Conservation (phyloP, 1,140 invertebrate genomes). For the Venustaconcha ellipsiformis region DNA sequence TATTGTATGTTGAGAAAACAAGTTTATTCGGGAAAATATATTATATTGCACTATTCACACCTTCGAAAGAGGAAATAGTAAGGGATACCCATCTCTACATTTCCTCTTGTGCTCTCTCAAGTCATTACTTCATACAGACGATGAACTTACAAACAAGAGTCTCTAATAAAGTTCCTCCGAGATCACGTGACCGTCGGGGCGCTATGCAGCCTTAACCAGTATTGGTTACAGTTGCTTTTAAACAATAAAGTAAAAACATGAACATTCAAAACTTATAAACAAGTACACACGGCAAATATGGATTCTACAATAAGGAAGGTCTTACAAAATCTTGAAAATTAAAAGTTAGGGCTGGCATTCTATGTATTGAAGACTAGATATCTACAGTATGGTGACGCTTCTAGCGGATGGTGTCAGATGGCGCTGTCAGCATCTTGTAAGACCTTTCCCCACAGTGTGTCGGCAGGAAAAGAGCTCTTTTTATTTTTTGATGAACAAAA, state of each 20-base stretch:
- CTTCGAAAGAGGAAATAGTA: constrained; percentile 42
- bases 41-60: constrained; percentile 42
- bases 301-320: constrained; percentile 31
- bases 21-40: constrained; percentile 46
- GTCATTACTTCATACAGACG: constrained; percentile 5
- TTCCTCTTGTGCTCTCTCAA: constrained; percentile 37
- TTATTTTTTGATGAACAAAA: constrained; percentile 11
- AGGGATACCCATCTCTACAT: constrained; percentile 43
- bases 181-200: constrained; percentile 8
- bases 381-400: constrained; percentile 8
- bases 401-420: not conserved
- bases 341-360: not conserved
- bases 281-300: constrained; percentile 38
- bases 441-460: constrained; percentile 17
- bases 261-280: constrained; percentile 31
- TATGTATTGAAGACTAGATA: not conserved
- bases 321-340: constrained; percentile 30
- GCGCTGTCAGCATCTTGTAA: constrained; percentile 29
- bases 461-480: constrained; percentile 16
- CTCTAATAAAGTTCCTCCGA: constrained; percentile 4
- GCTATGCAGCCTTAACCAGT: constrained; percentile 46
- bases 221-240: constrained; percentile 36
- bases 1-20: constrained; percentile 12
- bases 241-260: constrained; percentile 31
- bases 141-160: constrained; percentile 17